These are phyloP conservation scores for Isichthys henryi DNA, from an alignment of 2,113 vertebrate species.

Conservation along the genomic window DNA sequence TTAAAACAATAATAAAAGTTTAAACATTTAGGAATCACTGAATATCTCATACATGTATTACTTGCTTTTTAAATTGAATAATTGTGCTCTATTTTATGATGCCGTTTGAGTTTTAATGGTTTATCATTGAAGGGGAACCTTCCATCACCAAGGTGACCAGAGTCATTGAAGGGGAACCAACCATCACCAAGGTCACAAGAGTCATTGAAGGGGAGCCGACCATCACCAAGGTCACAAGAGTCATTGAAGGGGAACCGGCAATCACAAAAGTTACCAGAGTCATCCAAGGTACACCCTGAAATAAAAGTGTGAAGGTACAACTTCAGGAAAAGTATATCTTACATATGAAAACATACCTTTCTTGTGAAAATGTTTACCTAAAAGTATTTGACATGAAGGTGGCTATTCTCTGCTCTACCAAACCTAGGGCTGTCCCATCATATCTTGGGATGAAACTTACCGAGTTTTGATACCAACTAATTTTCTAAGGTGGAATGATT, in stretches of 20 bases:
- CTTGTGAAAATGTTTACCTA: not conserved
- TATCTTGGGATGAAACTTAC: not conserved
- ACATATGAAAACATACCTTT: not conserved
- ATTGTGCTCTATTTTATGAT: not conserved
- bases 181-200: slow-evolving; percentile 42
- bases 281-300: slow-evolving; percentile 47
- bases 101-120: not conserved
- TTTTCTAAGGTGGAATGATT: not conserved
- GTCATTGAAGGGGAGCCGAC: slow-evolving; percentile 46
- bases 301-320: not conserved
- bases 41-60: not conserved
- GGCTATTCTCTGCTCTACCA: not conserved
- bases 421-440: not conserved
- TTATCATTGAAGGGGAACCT: not conserved
- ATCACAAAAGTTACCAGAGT: slow-evolving; percentile 18
- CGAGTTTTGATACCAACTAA: not conserved
- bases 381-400: not conserved
- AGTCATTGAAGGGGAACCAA: slow-evolving; percentile 33
- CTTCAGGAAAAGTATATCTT: not conserved
- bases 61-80: not conserved
- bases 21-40: not conserved
- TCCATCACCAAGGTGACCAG: slow-evolving; percentile 43
- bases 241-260: slow-evolving; percentile 60
- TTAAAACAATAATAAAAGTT: not conserved
- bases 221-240: slow-evolving; percentile 58